phyloP scores from a whole-genome alignment of 2,888 invertebrate genomes.

The Eupithecia centaureata region DNA sequence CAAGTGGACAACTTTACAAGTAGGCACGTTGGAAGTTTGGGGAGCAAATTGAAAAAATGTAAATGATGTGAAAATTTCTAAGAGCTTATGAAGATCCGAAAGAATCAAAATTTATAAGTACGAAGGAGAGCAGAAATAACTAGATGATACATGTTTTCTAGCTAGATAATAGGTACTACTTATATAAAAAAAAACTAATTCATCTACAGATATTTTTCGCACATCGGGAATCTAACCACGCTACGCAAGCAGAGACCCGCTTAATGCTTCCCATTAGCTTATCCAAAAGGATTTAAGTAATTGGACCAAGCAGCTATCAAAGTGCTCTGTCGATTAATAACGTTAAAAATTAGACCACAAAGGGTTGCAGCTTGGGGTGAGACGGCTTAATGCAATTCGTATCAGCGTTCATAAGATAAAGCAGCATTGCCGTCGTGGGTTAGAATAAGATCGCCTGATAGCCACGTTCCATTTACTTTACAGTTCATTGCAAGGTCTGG shows the following conservation, averaged over 20 bases:
- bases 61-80: constrained; percentile 4
- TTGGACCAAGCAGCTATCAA: constrained; percentile 1
- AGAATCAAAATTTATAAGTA: not conserved
- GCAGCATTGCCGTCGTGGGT: not conserved
- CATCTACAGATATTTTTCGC: not conserved
- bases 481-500: constrained; percentile 15
- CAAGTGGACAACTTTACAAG: constrained; percentile 38
- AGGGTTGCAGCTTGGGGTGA: constrained; percentile 16
- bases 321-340: not conserved
- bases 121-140: not conserved
- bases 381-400: constrained; percentile 22
- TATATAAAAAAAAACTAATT: not conserved
- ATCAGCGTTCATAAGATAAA: not conserved
- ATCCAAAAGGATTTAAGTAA: not conserved
- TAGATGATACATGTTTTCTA: not conserved
- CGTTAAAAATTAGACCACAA: not conserved
- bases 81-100: not conserved
- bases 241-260: not conserved
- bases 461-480: constrained; percentile 37
- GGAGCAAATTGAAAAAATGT: constrained; percentile 27
- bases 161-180: not conserved
- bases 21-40: constrained; percentile 23
- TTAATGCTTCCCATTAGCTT: not conserved
- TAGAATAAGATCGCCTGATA: constrained; percentile 30
- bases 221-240: not conserved